Conservation (phyloP, 2,797 vertebrate genomes). For the Notamacropus eugenii region DNA sequence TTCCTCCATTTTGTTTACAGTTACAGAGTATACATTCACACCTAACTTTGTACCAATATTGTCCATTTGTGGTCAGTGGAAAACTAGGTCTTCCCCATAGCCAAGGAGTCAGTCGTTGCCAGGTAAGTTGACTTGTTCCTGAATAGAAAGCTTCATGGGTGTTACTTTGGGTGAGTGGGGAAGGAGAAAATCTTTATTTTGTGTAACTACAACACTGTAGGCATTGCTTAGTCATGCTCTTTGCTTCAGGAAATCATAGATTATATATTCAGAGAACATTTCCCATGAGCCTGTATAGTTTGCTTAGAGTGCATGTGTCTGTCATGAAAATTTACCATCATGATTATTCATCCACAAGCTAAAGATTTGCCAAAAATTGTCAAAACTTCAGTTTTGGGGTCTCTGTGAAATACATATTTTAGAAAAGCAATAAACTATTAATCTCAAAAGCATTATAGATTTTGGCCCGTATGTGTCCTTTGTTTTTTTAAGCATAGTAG, state of each 20-base stretch:
- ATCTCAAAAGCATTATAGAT: background rate
- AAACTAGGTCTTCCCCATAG: background rate
- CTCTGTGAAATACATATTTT: background rate
- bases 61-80: background rate
- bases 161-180: background rate
- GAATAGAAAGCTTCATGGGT: background rate
- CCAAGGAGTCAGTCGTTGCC: background rate
- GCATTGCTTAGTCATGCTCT: background rate
- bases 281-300: background rate
- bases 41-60: background rate
- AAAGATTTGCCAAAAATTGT: background rate
- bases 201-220: background rate
- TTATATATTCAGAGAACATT: background rate
- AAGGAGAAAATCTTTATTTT: background rate
- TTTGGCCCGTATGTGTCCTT: background rate
- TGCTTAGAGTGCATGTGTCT: background rate
- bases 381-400: background rate
- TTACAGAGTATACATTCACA: background rate
- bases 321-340: background rate
- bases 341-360: background rate
- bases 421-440: background rate
- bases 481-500: background rate
- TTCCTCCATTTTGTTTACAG: background rate
- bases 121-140: background rate
- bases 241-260: background rate